These are phyloP conservation scores for Clitarchus hookeri DNA, from an alignment of 2,888 invertebrate species.

Conservation along the genomic window DNA sequence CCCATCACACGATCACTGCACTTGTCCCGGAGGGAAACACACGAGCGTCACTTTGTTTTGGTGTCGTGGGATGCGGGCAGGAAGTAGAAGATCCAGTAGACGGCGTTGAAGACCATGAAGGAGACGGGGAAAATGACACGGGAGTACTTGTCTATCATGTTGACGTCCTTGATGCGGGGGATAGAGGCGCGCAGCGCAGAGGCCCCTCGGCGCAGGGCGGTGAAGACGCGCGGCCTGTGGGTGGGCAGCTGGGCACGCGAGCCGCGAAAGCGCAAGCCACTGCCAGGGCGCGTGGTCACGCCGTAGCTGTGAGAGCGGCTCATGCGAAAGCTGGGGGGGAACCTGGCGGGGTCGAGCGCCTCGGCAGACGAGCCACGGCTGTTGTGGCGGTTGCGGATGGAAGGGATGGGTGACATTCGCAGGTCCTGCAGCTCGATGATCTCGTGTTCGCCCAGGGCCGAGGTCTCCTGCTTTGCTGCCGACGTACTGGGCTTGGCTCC, in stretches of 20 bases:
- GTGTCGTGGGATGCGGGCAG: slow-evolving; percentile 36
- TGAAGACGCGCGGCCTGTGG: slow-evolving; percentile 73
- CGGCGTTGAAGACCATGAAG: slow-evolving; percentile 92
- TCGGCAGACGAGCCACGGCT: slow-evolving; percentile 51
- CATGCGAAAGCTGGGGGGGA: slow-evolving; percentile 77
- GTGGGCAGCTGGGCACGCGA: slow-evolving; percentile 46
- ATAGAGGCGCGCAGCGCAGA: slow-evolving; percentile 86
- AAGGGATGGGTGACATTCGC: slow-evolving; percentile 82
- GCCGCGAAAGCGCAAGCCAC: slow-evolving; percentile 61
- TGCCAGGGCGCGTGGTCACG: slow-evolving; percentile 50
- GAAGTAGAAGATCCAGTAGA: slow-evolving; percentile 95
- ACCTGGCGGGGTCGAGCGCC: slow-evolving; percentile 63
- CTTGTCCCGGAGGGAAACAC: no score
- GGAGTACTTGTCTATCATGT: slow-evolving; percentile 97
- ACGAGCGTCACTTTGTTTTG: background rate
- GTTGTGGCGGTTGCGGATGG: slow-evolving; percentile 70
- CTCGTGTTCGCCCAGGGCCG: slow-evolving; percentile 61
- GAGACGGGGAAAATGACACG: slow-evolving; percentile 94
- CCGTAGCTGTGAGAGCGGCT: slow-evolving; percentile 61
- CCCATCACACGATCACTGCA: no score
- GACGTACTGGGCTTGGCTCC: slow-evolving; percentile 19
- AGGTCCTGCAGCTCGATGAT: slow-evolving; percentile 91
- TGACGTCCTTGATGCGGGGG: slow-evolving; percentile 97
- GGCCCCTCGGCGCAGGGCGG: slow-evolving; percentile 81
- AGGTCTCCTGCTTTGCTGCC: slow-evolving; percentile 28